These are phyloP conservation scores for Cetoscarus ocellatus DNA, from an alignment of 2,797 vertebrate genomes.

Conservation along the genomic window DNA sequence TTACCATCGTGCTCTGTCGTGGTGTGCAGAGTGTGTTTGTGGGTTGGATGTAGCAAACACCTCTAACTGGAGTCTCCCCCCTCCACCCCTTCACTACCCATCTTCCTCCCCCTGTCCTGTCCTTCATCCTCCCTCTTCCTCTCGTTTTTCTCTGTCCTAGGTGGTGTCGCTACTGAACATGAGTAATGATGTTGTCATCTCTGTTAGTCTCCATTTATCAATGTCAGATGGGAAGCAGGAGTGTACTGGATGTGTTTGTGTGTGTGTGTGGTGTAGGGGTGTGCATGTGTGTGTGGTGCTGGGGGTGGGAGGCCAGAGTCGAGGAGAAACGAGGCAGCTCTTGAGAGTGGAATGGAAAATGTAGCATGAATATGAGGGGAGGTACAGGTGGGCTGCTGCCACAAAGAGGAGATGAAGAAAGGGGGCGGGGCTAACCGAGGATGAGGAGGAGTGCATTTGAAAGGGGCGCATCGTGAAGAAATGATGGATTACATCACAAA, in stretches of 20 bases:
- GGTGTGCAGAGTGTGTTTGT: slow-evolving; percentile 34
- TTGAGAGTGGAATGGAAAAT: slow-evolving; percentile 32
- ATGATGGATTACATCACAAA: slow-evolving; percentile 44
- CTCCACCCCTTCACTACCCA: slow-evolving; percentile 46
- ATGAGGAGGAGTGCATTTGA: slow-evolving; percentile 54
- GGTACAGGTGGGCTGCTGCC: slow-evolving; percentile 19
- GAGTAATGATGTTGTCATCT: slow-evolving; percentile 86
- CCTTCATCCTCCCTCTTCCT: slow-evolving; percentile 70
- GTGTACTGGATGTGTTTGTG: slow-evolving; percentile 36
- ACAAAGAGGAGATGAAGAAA: slow-evolving; percentile 41
- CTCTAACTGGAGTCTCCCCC: slow-evolving; percentile 48
- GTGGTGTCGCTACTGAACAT: slow-evolving; percentile 81
- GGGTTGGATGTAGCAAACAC: slow-evolving; percentile 42
- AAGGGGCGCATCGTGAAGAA: slow-evolving; percentile 16
- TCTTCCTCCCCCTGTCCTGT: slow-evolving; percentile 59
- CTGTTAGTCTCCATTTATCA: slow-evolving; percentile 85
- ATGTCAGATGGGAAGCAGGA: slow-evolving; percentile 73
- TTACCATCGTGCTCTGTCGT: slow-evolving; percentile 40
- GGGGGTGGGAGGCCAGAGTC: slow-evolving; percentile 36
- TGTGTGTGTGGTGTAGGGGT: slow-evolving; percentile 39
- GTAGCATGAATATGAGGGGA: slow-evolving; percentile 31
- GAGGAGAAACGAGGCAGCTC: slow-evolving; percentile 52
- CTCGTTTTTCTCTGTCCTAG: slow-evolving; percentile 71
- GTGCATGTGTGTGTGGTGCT: slow-evolving; percentile 35
- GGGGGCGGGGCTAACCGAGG: slow-evolving; percentile 36